Evolutionary conservation across 2,888 invertebrate species (phyloP).

Genomic region (Apamea anceps): DNA sequence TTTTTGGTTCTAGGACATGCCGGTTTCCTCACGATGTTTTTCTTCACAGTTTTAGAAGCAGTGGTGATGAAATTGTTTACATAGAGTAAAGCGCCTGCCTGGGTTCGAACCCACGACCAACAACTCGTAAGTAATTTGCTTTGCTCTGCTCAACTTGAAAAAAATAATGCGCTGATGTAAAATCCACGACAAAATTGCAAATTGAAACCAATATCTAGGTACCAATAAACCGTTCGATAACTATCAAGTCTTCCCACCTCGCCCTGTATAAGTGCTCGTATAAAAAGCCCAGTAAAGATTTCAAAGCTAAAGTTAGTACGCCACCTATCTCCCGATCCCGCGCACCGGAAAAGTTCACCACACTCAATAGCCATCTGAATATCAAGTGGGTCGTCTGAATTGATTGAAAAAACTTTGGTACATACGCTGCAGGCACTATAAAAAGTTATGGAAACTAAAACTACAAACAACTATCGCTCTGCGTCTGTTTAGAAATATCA

Average conservation of each 20-base stretch:
- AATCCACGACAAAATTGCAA: background rate
- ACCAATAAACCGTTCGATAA: slow-evolving; percentile 5
- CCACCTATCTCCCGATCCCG: slow-evolving; percentile 70
- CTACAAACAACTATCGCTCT: slow-evolving; percentile 50
- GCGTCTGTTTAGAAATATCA: slow-evolving; percentile 28
- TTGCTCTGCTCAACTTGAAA: background rate
- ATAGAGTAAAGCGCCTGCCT: too few species aligned
- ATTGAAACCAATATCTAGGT: background rate
- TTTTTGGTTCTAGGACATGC: too few species aligned
- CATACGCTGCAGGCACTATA: slow-evolving; percentile 53
- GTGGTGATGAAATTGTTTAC: too few species aligned
- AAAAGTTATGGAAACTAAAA: slow-evolving; percentile 55
- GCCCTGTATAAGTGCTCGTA: slow-evolving; percentile 34
- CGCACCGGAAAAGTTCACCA: slow-evolving; percentile 73
- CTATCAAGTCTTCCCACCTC: background rate
- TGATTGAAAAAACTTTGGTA: slow-evolving; percentile 81
- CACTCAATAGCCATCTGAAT: slow-evolving; percentile 83
- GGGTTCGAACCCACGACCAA: too few species aligned
- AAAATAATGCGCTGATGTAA: background rate
- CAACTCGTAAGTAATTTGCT: too few species aligned
- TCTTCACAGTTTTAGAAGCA: too few species aligned
- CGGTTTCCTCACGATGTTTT: too few species aligned
- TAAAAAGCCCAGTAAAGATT: slow-evolving; percentile 59
- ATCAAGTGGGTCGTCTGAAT: slow-evolving; percentile 81
- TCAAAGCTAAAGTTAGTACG: slow-evolving; percentile 59